Evolutionary conservation across 2,797 vertebrate species (phyloP).

Genomic region (Ataeniobius toweri): DNA sequence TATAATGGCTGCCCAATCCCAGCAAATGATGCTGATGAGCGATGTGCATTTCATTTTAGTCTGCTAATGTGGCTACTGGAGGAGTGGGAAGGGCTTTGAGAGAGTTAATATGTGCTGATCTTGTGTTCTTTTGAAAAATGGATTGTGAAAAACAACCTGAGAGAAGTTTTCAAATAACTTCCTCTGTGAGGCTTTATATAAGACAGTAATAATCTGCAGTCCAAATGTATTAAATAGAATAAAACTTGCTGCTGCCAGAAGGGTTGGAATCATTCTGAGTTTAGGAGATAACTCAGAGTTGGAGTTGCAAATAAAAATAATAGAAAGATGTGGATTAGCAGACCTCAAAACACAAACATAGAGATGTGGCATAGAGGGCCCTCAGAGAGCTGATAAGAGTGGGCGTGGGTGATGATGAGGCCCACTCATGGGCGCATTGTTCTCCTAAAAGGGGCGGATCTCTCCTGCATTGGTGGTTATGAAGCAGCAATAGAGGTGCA

Average conservation of each 20-base stretch:
- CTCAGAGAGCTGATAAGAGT: constrained; percentile 78
- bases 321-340: constrained; percentile 76
- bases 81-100: constrained; percentile 29
- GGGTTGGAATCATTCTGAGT: constrained; percentile 62
- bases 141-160: constrained; percentile 20
- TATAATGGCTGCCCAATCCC: constrained; percentile 82
- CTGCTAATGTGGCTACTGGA: constrained; percentile 54
- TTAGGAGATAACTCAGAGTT: constrained; percentile 53
- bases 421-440: constrained; percentile 80
- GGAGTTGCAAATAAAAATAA: constrained; percentile 58
- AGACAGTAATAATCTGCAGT: constrained; percentile 49
- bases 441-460: constrained; percentile 79
- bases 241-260: constrained; percentile 73
- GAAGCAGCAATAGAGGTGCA: constrained; percentile 79
- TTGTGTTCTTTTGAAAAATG: constrained; percentile 33
- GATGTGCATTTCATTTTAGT: constrained; percentile 68
- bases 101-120: constrained; percentile 42
- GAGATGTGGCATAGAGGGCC: constrained; percentile 65
- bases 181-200: constrained; percentile 27
- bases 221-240: constrained; percentile 74
- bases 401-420: constrained; percentile 81
- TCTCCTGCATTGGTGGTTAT: constrained; percentile 75
- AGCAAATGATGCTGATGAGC: constrained; percentile 72
- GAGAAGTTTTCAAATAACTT: constrained; percentile 11
- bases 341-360: constrained; percentile 54